Base-by-base conservation (phyloP, 2,113 vertebrate species). In the Brienomyrus brachyistius region DNA sequence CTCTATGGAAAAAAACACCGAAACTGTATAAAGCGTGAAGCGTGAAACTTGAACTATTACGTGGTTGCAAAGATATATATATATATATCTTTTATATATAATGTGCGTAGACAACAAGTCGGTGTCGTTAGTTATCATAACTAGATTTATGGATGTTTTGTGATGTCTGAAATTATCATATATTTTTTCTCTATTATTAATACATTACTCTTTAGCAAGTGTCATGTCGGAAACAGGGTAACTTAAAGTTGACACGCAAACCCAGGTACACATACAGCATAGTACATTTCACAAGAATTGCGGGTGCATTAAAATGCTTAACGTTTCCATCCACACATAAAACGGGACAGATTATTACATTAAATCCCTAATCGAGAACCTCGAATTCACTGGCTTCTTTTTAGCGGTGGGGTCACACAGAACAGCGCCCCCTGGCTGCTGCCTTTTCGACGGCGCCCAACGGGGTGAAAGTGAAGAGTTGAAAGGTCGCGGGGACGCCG, bases 401-500 rank as follows among this genome's bases (percentile, higher is more conserved):
- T 40, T 9, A 77, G 27, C 54, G 74, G 56, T 19, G 2, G 47
- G 86, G 2, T 43, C 27, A 52, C 9, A 40, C 47, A 74, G 13
- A 92, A 92, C 92, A 94, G 93, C 94, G 21, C 92, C 94, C 89
- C 93, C 94, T 93, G 83, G 92, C 8, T 90, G 21, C 0, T 13
- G 0, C 0, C 0, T 27, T 0, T n/a, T 31, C 4, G 56, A 91
- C 5, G 86, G 82, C 0, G 48, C 87, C 91, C 70, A 23, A 15
- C 50, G 50, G 88, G 91, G 90, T 92, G 89, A 92, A 86, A 88
- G 91, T 92, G 86, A 90, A 84, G 91, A 94, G 94, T 95, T 94
- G 90, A 94, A 90, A 92, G 94, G 91, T 95, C 90, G 51, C 19
- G 13, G n/a, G 89, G 10, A 89, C 88, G 92, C 51, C 4, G 31